Evolutionary conservation across 2,113 vertebrate species (phyloP), one percentile per base, ranked within the genome.

Genomic region (Porphyrio hochstetteri): DNA sequence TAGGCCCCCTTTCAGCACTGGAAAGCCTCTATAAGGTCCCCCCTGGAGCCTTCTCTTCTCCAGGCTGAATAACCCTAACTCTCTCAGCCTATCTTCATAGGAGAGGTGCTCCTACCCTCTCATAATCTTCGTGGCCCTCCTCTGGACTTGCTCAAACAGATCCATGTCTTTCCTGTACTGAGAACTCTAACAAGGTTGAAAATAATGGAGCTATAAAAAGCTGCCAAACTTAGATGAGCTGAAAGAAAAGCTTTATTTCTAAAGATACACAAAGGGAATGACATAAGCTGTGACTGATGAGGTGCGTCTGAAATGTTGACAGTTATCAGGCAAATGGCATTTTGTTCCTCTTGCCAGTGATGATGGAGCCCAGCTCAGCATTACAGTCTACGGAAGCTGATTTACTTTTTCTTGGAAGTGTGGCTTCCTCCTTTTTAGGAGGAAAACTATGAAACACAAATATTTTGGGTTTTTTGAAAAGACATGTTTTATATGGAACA

Each of bases 321-420:
- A 77, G 86, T 91, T 82, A 95, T 89, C 90, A 93, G 88, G 83
- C 65, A 92, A 86, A 94, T 95, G 96, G 70, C 70, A 93, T 95
- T 93, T 96, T 77, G 46, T 80, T 92, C 42, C 81, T 85, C 61
- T 46, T 93, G 88, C 61, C 81, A 88, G 83, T 10, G 69, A 57
- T 76, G 86, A 77, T 61, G 80, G 77, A 95, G 53, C 77, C 52
- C 72, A 82, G 77, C 65, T 94, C 67, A 84, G 55, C 50, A 42
- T 79, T 79, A 53, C 70, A 71, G 31, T 48, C 33, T 44, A n/a
- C 44, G 89, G 64, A 78, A 81, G 50, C 21, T 53, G 16, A 16
- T 87, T 33, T 70, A 4, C 20, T 95, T 75, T 82, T 90, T 85
- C 81, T 95, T 96, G 72, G 65, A 87, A 85, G 38, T 40, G 19